These are phyloP conservation scores for Amniataba percoides DNA, from an alignment of 2,797 vertebrate species.

Conservation along the genomic window DNA sequence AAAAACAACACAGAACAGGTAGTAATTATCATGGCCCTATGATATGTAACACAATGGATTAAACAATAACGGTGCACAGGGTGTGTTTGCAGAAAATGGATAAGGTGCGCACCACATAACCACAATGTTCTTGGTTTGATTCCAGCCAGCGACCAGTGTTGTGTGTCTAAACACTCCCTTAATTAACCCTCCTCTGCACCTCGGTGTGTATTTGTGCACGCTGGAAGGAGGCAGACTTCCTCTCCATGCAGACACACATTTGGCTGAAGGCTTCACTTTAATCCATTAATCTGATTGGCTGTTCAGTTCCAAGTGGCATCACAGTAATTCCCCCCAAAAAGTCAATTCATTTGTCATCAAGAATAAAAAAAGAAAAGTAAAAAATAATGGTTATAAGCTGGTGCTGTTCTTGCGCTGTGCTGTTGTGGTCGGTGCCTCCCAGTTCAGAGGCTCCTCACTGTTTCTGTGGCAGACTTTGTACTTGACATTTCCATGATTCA, in stretches of 20 bases:
- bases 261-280: not conserved
- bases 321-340: not conserved
- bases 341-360: not conserved
- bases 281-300: not conserved
- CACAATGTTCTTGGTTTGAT: not conserved
- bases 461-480: conserved; percentile 77
- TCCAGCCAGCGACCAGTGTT: not conserved
- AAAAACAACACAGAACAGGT: not conserved
- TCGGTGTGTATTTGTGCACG: not conserved
- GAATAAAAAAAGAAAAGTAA: too few species aligned
- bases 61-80: not conserved
- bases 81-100: not conserved
- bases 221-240: not conserved
- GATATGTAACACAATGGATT: not conserved
- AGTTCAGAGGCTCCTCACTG: conserved; percentile 47
- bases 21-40: not conserved
- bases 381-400: not conserved
- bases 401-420: conserved; percentile 12
- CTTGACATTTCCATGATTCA: conserved; percentile 87
- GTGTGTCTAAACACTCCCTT: not conserved
- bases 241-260: not conserved
- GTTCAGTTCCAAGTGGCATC: not conserved
- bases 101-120: not conserved
- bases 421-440: conserved; percentile 16
- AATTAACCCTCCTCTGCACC: not conserved